Evolutionary conservation across 2,113 vertebrate species (phyloP).

Genomic region (Eidolon helvum): DNA sequence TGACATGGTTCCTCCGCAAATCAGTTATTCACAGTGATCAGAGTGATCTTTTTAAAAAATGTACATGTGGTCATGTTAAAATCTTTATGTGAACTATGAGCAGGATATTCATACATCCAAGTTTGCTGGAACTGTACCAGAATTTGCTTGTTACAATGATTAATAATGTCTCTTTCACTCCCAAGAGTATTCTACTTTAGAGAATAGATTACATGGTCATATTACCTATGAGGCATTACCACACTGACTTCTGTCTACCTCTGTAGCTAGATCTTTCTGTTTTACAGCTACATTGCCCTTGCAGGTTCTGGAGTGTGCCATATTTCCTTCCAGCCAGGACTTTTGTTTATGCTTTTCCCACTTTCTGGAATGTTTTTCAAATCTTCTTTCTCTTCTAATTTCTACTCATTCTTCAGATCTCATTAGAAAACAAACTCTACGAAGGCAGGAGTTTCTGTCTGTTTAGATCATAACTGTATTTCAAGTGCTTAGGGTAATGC

Average conservation of each 20-base stretch:
- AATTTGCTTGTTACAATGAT: not conserved
- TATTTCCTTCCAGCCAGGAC: not conserved
- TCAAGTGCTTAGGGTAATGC: not conserved
- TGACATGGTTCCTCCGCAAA: not conserved
- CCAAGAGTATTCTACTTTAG: not conserved
- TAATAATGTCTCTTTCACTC: not conserved
- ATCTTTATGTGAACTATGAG: not conserved
- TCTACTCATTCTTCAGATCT: not conserved
- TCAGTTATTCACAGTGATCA: not conserved
- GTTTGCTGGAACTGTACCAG: not conserved
- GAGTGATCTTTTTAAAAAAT: not conserved
- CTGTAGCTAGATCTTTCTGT: not conserved
- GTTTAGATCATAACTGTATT: not conserved
- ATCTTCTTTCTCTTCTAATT: not conserved
- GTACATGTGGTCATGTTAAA: not conserved
- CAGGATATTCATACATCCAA: not conserved
- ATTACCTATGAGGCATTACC: not conserved
- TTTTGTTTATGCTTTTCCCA: not conserved
- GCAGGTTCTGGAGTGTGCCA: not conserved
- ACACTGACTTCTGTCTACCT: not conserved
- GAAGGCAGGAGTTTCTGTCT: not conserved
- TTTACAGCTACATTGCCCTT: not conserved
- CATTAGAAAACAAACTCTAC: not conserved
- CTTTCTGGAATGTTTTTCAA: not conserved
- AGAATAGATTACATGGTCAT: not conserved